Evolutionary conservation across 1,140 invertebrate species (phyloP).

Genomic region (Phymastichus coffea): DNA sequence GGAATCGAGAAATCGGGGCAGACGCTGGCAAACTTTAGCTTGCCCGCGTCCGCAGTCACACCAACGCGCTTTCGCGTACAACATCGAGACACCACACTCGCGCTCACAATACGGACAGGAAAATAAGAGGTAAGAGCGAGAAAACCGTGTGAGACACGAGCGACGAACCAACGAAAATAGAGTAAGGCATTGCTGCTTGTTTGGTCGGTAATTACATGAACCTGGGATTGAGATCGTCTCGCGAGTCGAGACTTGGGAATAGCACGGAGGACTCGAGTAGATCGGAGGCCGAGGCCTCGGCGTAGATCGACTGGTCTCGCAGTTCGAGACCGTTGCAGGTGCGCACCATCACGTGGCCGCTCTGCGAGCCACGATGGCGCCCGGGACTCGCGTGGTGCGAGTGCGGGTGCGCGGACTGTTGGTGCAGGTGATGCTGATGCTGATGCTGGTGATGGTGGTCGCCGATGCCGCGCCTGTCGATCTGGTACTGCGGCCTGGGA

Average conservation of each 20-base stretch:
- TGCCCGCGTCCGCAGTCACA: no score
- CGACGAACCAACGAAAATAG: neutral
- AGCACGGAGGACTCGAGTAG: conserved; percentile 57
- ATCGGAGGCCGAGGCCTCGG: conserved; percentile 55
- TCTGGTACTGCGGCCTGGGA: conserved; percentile 76
- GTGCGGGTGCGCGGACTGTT: neutral
- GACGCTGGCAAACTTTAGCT: no score
- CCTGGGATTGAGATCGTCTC: conserved; percentile 61
- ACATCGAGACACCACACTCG: no score
- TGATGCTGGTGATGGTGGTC: neutral
- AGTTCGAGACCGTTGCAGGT: conserved; percentile 80
- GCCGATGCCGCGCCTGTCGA: conserved; percentile 62
- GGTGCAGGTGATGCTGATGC: neutral
- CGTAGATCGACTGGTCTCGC: conserved; percentile 61
- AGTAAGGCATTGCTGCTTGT: neutral
- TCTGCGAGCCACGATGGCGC: neutral
- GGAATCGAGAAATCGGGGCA: no score
- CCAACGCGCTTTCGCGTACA: no score
- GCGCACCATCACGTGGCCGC: conserved; percentile 65
- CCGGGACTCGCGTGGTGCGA: neutral
- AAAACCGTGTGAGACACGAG: no score
- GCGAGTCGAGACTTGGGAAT: conserved; percentile 60
- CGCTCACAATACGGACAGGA: no score
- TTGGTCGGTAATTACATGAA: conserved; percentile 27
- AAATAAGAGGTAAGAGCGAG: no score